These are phyloP conservation scores for Steatocranus sp. DNA, from an alignment of 2,797 vertebrate species.

Conservation along the genomic window DNA sequence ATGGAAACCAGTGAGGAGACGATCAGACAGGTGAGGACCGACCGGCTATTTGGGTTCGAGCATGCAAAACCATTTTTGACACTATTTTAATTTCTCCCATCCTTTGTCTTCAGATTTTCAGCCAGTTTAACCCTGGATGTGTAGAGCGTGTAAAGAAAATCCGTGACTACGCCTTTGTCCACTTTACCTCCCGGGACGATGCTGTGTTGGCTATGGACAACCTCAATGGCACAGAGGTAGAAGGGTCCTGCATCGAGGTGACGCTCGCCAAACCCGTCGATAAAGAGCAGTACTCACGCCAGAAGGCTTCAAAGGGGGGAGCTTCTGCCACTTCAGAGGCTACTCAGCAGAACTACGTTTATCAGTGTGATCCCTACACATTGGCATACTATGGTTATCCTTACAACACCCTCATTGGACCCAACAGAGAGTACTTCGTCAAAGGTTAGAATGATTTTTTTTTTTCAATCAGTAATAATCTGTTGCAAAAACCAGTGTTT, in stretches of 20 bases:
- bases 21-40: slow-evolving; percentile 71
- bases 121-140: slow-evolving; percentile 94
- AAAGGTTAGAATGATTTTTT: slow-evolving; percentile 85
- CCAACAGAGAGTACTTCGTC: slow-evolving; percentile 98
- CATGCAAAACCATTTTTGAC: neutral
- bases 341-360: slow-evolving; percentile 87
- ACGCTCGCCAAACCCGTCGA: slow-evolving; percentile 98
- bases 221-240: slow-evolving; percentile 92
- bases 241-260: slow-evolving; percentile 96
- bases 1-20: slow-evolving; percentile 97
- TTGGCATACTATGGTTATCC: slow-evolving; percentile 96
- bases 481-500: neutral
- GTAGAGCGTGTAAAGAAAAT: slow-evolving; percentile 99
- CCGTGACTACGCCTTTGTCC: slow-evolving; percentile 96
- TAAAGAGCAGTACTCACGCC: slow-evolving; percentile 97
- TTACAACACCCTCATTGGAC: slow-evolving; percentile 95
- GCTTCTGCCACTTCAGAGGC: slow-evolving; percentile 66
- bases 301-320: slow-evolving; percentile 92
- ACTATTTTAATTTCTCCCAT: neutral
- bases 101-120: slow-evolving; percentile 77
- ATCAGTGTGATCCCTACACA: slow-evolving; percentile 96
- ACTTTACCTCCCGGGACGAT: slow-evolving; percentile 93
- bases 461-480: neutral
- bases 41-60: neutral
- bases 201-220: slow-evolving; percentile 94